Percentiles rank a stretch among this genome's conserved stretches.
Conservation (phyloP, 2,113 vertebrate species). For the Rissa tridactyla region DNA sequence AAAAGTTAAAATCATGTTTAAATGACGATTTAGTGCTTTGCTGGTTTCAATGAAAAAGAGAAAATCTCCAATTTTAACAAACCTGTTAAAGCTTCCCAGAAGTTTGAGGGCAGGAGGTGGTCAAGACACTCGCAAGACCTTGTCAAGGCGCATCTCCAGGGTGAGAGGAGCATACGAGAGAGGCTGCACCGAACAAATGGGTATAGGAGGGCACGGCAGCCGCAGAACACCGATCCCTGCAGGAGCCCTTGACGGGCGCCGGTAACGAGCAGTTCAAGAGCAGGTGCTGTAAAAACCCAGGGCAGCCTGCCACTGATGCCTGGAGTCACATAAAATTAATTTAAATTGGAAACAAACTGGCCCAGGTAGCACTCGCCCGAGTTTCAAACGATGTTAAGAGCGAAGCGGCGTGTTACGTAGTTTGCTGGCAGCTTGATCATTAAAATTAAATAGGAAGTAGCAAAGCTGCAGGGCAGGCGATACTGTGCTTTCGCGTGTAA, state of each 20-base stretch:
- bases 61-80: background rate
- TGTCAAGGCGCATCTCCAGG: background rate
- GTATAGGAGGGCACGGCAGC: accelerated
- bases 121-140: background rate
- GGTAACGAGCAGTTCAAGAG: background rate
- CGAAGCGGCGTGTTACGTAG: accelerated
- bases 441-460: conserved; percentile 55
- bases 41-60: background rate
- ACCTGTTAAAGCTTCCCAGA: background rate
- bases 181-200: background rate
- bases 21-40: background rate
- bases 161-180: accelerated
- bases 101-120: background rate
- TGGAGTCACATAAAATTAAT: conserved; percentile 63
- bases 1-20: background rate
- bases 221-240: background rate
- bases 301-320: conserved; percentile 45
- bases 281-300: conserved; percentile 17
- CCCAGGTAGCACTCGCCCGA: background rate
- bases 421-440: conserved; percentile 32
- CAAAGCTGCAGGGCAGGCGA: conserved; percentile 42
- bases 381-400: background rate
- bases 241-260: background rate
- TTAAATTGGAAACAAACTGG: conserved; percentile 59
- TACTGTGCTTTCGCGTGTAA: background rate